A percentile compares a stretch with the other conserved stretches of the same genome.
These are phyloP conservation scores for Sminthurinus aureus DNA, from an alignment of 2,888 invertebrate species.

Conservation along the genomic window DNA sequence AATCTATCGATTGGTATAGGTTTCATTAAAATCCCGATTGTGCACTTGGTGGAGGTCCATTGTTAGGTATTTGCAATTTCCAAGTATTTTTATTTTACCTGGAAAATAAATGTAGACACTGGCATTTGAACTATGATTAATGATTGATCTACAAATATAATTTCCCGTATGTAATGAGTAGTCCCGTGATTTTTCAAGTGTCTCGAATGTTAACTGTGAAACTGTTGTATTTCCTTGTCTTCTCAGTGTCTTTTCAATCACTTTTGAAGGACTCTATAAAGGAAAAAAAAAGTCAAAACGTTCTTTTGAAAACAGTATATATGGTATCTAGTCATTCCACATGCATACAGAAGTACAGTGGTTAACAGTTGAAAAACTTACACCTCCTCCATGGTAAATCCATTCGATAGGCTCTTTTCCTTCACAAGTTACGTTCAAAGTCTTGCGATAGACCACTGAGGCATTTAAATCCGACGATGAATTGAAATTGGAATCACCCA, in stretches of 20 bases:
- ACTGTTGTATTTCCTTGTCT: neutral
- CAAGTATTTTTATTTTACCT: conserved; percentile 13
- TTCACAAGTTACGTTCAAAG: neutral
- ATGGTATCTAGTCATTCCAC: too few species aligned
- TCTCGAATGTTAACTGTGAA: conserved; percentile 12
- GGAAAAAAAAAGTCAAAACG: neutral
- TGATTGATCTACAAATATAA: conserved; percentile 9
- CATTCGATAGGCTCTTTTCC: conserved; percentile 8
- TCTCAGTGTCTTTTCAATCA: conserved; percentile 2
- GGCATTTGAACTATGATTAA: neutral
- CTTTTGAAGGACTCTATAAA: conserved; percentile 29
- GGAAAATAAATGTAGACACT: conserved; percentile 28
- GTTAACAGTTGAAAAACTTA: neutral
- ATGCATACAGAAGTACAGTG: too few species aligned
- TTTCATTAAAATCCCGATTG: too few species aligned
- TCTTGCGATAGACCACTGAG: neutral
- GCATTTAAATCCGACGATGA: neutral
- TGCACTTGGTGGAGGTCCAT: too few species aligned
- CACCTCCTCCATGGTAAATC: conserved; percentile 22
- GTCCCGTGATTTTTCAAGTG: neutral
- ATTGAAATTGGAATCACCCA: neutral
- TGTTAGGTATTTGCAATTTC: neutral
- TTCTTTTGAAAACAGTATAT: neutral
- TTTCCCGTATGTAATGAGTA: conserved; percentile 29
- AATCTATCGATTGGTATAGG: too few species aligned